Evolutionary conservation across 2,888 invertebrate genomes (phyloP).

Genomic region (Conops quadrifasciatus): DNA sequence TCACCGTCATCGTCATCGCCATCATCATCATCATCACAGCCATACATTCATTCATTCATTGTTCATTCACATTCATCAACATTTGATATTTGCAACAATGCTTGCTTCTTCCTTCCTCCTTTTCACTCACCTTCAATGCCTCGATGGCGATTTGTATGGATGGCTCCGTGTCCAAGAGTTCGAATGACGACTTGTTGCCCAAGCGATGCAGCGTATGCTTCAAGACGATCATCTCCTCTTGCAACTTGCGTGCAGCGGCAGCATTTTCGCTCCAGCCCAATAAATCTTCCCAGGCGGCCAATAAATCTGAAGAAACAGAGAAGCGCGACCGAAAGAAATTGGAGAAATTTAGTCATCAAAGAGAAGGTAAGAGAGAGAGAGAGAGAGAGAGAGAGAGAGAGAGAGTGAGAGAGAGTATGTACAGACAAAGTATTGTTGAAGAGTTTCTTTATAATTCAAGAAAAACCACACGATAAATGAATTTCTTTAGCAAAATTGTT

Average conservation of each 20-base stretch:
- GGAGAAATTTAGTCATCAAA: conserved; percentile 23
- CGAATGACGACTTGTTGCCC: conserved; percentile 60
- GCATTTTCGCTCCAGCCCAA: conserved; percentile 66
- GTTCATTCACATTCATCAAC: too few relatives aligned
- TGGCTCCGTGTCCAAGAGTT: conserved; percentile 63
- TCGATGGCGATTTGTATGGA: conserved; percentile 64
- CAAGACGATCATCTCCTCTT: conserved; percentile 65
- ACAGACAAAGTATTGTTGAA: conserved; percentile 1
- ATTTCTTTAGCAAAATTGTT: too few relatives aligned
- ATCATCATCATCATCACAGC: too few relatives aligned
- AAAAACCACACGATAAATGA: neutral
- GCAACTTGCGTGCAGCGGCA: conserved; percentile 63
- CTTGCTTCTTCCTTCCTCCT: too few relatives aligned
- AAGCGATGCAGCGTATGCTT: conserved; percentile 61
- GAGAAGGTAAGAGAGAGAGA: too few relatives aligned
- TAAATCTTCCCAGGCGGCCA: conserved; percentile 65
- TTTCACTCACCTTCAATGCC: conserved; percentile 59
- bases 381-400: too few relatives aligned
- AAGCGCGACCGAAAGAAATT: conserved; percentile 38
- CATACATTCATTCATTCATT: too few relatives aligned
- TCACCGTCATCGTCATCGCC: too few relatives aligned
- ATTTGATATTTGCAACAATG: too few relatives aligned
- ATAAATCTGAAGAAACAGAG: conserved; percentile 56
- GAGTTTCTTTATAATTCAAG: neutral
- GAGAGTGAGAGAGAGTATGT: too few relatives aligned